Conservation (phyloP, 1,140 invertebrate species). For the Listronotus bonariensis region DNA sequence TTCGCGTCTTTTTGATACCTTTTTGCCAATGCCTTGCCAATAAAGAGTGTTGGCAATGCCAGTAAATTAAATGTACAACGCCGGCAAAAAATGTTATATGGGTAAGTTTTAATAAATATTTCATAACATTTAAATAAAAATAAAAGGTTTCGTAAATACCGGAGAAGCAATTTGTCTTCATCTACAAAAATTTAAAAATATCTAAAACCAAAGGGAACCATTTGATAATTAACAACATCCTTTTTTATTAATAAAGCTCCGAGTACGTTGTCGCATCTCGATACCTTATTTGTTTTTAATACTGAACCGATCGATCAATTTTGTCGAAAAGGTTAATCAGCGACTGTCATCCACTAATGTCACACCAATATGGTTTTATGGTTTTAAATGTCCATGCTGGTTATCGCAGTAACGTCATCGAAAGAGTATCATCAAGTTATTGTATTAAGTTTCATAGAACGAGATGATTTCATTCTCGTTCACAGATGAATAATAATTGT, state of each 20-base stretch:
- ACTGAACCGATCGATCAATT: constrained; percentile 30
- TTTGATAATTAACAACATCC: constrained; percentile 7
- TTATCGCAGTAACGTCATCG: constrained; percentile 16
- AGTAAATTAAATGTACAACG: too few species aligned
- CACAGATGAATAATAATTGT: too few species aligned
- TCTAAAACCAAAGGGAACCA: not conserved
- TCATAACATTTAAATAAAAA: too few species aligned
- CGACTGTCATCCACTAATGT: constrained; percentile 27
- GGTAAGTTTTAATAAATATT: too few species aligned
- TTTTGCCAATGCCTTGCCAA: too few species aligned
- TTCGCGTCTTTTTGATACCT: too few species aligned
- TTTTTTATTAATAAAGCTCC: constrained; percentile 22
- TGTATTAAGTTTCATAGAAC: not conserved
- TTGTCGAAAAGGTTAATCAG: constrained; percentile 19
- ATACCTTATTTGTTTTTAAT: constrained; percentile 22
- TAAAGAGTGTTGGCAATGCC: too few species aligned
- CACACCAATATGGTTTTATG: constrained; percentile 25
- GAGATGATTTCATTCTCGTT: not conserved
- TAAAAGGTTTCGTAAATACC: too few species aligned
- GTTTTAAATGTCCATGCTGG: constrained; percentile 10
- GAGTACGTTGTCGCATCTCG: constrained; percentile 7
- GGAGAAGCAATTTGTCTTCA: too few species aligned
- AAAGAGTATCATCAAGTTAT: not conserved
- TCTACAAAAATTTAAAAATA: too few species aligned
- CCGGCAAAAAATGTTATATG: too few species aligned